Base-by-base conservation (phyloP, 2,888 invertebrate species). In the Dermolepida albohirtum region DNA sequence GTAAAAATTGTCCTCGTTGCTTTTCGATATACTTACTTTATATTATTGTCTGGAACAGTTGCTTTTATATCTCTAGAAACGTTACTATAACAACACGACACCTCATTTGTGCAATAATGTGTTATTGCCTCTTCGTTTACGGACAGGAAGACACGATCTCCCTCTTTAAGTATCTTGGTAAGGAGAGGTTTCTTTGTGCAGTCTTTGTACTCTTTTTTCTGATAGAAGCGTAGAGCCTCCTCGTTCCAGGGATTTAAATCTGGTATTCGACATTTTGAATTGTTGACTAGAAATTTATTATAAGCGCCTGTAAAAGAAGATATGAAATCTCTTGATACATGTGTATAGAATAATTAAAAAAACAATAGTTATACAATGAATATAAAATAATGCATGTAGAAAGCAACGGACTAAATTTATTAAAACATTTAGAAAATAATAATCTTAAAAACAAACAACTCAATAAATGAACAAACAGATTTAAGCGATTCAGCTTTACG, bases 1-100 rank as follows among this genome's bases (percentile, higher is more conserved):
- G 22, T 4, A 22, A 22, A 2, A 22, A 22, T 22, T n/a, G n/a
- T n/a, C n/a, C n/a, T n/a, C n/a, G n/a, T n/a, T n/a, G n/a, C n/a
- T n/a, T n/a, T n/a, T n/a, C 1, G 10, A 10, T 6, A 10, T 10
- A 34, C 34, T 34, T 34, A 34, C 34, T 34, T 34, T 29, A 71
- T 54, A 74, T 79, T 22, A 51, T 17, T 10, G 29, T 51, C 51
- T 51, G 51, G 51, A 27, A n/a, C n/a, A 17, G 51, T 14, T n/a
- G 17, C 22, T 11, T 51, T 51, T 17, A 12, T 7, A 51, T 51
- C 51, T 7, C 51, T 22, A 17, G 29, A 17, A 51, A 51, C 22
- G n/a, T 22, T 29, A 51, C 51, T 34, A 34, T 34, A 34, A 34
- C 34, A 34, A 10, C 34, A 34, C 8, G 6, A 10, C 2, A 34